Evolutionary conservation across 1,140 invertebrate species (phyloP).

Genomic region (Potamilus streckersoni): DNA sequence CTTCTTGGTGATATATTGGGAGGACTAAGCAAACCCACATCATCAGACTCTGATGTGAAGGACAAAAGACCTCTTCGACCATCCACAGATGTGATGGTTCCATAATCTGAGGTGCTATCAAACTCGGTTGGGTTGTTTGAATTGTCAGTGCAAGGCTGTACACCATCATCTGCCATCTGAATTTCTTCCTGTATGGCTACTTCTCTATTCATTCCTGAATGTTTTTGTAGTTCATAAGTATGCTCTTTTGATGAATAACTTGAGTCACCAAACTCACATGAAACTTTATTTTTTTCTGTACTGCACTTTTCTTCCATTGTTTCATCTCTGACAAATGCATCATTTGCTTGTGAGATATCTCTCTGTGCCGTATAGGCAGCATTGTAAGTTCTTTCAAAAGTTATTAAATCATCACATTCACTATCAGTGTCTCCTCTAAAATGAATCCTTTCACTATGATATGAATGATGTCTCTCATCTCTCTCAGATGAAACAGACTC

Average conservation of each 20-base stretch:
- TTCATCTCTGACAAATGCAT: conserved; percentile 9
- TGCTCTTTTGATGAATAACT: neutral
- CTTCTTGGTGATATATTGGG: conserved; percentile 18
- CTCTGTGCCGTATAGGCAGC: conserved; percentile 18
- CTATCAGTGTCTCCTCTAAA: conserved; percentile 30
- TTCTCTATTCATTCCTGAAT: too few species aligned
- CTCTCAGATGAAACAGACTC: conserved; percentile 36
- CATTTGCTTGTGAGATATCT: conserved; percentile 23
- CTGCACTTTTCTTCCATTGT: conserved; percentile 10
- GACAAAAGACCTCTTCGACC: conserved; percentile 33
- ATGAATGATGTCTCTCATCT: conserved; percentile 36
- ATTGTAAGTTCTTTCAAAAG: conserved; percentile 4
- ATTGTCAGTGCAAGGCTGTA: too few species aligned
- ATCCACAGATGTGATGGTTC: conserved; percentile 42
- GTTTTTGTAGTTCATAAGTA: too few species aligned
- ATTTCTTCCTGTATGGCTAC: too few species aligned
- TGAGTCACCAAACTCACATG: conserved; percentile 1
- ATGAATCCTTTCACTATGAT: conserved; percentile 31
- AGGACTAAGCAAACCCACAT: conserved; percentile 11
- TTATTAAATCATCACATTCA: conserved; percentile 14
- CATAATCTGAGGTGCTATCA: conserved; percentile 46
- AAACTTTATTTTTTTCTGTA: conserved; percentile 6
- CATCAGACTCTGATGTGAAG: conserved; percentile 36
- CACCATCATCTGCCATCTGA: too few species aligned
- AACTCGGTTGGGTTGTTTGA: conserved; percentile 25